These are phyloP conservation scores for Labroides dimidiatus DNA, from an alignment of 2,797 vertebrate species.

Conservation along the genomic window DNA sequence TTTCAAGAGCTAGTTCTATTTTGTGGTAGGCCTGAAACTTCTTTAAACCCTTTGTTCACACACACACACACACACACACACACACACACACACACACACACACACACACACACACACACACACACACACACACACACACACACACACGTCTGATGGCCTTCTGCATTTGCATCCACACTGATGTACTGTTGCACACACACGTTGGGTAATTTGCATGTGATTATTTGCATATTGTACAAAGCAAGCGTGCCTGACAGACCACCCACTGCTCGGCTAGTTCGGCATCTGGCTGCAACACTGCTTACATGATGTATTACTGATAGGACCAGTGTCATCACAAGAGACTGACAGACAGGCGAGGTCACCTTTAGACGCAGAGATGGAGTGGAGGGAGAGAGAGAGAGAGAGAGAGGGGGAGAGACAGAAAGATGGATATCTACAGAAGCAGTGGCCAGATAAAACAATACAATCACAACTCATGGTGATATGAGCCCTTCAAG, in stretches of 20 bases:
- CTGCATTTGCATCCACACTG: slow-evolving; percentile 62
- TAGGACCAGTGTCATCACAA: slow-evolving; percentile 69
- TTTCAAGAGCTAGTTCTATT: slow-evolving; percentile 39
- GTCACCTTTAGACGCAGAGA: slow-evolving; percentile 77
- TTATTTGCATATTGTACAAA: slow-evolving; percentile 79
- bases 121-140: background rate
- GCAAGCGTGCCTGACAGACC: slow-evolving; percentile 68
- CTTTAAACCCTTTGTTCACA: slow-evolving; percentile 45
- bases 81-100: background rate
- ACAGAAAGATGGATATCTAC: slow-evolving; percentile 65
- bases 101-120: background rate
- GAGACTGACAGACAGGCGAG: slow-evolving; percentile 74
- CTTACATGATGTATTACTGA: slow-evolving; percentile 78
- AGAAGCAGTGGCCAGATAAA: slow-evolving; percentile 65
- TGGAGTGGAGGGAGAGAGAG: slow-evolving; percentile 13
- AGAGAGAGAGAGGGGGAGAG: slow-evolving; percentile 43
- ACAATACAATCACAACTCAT: slow-evolving; percentile 59
- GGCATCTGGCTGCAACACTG: slow-evolving; percentile 73
- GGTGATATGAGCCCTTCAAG: slow-evolving; percentile 41
- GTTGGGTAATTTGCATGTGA: slow-evolving; percentile 76
- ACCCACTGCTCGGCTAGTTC: slow-evolving; percentile 67
- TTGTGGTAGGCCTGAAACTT: slow-evolving; percentile 29
- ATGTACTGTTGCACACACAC: slow-evolving; percentile 51
- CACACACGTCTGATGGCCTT: slow-evolving; percentile 26
- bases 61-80: background rate